Conservation (phyloP, 2,888 invertebrate species). For the Toxonevra muliebris region DNA sequence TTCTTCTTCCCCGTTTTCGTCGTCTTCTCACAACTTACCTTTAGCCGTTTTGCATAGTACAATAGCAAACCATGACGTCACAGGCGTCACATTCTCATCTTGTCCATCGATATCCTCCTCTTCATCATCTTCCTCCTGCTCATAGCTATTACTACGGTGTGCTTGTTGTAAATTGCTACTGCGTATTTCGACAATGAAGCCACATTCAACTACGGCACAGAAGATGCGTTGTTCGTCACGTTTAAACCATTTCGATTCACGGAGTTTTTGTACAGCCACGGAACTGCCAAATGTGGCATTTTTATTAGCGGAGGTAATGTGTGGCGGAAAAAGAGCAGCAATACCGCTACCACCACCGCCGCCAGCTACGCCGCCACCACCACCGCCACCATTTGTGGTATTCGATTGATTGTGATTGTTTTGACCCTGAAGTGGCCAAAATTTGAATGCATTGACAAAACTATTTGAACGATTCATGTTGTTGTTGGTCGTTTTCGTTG, state of each 20-base stretch:
- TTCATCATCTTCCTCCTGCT: conserved; percentile 27
- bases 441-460: conserved; percentile 63
- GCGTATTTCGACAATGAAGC: conserved; percentile 76
- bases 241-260: conserved; percentile 80
- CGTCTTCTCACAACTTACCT: conserved; percentile 65
- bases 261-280: conserved; percentile 75
- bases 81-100: conserved; percentile 62
- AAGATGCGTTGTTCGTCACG: conserved; percentile 76
- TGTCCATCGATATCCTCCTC: conserved; percentile 49
- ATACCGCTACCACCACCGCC: conserved; percentile 42
- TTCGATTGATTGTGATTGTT: conserved; percentile 52
- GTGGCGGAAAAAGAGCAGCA: conserved; percentile 39
- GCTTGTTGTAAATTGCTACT: conserved; percentile 39
- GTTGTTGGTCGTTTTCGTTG: conserved; percentile 34
- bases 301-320: conserved; percentile 42
- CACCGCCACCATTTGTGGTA: conserved; percentile 31
- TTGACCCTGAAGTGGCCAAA: conserved; percentile 62
- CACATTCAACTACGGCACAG: conserved; percentile 77
- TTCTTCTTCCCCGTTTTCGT: conserved; percentile 6
- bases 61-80: conserved; percentile 71
- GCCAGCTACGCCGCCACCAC: conserved; percentile 41
- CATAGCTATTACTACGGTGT: conserved; percentile 34
- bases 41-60: conserved; percentile 77
- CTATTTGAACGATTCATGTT: conserved; percentile 63
- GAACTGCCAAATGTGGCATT: conserved; percentile 70